phyloP scores from a whole-genome alignment of 2,113 vertebrate species.

The Hemiprocne comata region DNA sequence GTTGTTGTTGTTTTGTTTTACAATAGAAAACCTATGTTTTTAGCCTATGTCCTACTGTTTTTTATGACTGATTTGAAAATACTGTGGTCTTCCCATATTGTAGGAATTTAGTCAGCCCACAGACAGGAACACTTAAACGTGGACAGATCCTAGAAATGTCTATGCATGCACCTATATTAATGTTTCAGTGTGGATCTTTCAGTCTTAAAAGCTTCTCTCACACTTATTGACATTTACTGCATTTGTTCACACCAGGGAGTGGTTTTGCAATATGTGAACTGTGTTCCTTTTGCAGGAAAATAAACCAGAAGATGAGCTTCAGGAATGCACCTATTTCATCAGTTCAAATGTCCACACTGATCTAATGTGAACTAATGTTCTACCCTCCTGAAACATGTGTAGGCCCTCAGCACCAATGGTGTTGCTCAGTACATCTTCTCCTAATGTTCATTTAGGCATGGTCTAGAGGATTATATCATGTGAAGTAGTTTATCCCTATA shows the following conservation, averaged over 20 bases:
- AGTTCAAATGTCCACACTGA: neutral
- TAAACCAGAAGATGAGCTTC: neutral
- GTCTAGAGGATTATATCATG: neutral
- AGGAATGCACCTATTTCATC: neutral
- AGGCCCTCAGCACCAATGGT: neutral
- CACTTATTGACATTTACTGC: neutral
- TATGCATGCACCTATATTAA: neutral
- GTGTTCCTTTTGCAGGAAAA: neutral
- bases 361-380: neutral
- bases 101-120: neutral
- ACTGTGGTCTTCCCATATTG: neutral
- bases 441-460: neutral
- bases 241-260: neutral
- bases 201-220: neutral
- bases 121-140: neutral
- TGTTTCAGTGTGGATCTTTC: neutral
- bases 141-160: neutral
- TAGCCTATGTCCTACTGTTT: neutral
- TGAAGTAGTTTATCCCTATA: neutral
- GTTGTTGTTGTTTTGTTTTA: neutral
- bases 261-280: neutral
- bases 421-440: neutral
- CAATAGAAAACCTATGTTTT: neutral
- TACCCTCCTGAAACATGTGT: neutral
- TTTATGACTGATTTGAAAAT: neutral